These are phyloP conservation scores for Eristalis arbustorum DNA, from an alignment of 2,888 invertebrate species.

Conservation along the genomic window DNA sequence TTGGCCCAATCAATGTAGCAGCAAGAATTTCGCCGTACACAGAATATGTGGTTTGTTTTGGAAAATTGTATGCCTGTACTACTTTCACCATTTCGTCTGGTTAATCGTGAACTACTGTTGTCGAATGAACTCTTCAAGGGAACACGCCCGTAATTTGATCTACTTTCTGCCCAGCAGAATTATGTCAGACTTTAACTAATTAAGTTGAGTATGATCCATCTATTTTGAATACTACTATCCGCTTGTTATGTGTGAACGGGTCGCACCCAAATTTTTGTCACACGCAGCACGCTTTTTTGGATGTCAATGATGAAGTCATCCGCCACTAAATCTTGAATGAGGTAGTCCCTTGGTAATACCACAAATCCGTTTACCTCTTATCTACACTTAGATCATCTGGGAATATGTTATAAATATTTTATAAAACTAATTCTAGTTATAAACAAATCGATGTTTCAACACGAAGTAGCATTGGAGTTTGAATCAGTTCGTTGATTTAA, in stretches of 20 bases:
- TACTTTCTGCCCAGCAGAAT: slow-evolving; percentile 12
- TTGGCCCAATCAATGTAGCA: slow-evolving; percentile 77
- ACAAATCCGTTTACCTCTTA: background rate
- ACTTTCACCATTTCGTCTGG: slow-evolving; percentile 77
- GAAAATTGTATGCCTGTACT: slow-evolving; percentile 79
- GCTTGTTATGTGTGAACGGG: slow-evolving; percentile 40
- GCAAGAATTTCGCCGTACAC: slow-evolving; percentile 78
- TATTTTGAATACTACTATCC: slow-evolving; percentile 43
- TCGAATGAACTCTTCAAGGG: background rate
- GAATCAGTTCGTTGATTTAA: background rate
- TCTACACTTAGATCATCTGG: background rate
- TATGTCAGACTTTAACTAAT: slow-evolving; percentile 56
- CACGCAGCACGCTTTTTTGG: slow-evolving; percentile 51
- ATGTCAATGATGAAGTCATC: slow-evolving; percentile 63
- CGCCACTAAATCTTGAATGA: slow-evolving; percentile 3
- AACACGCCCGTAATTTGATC: slow-evolving; percentile 48
- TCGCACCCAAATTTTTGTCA: slow-evolving; percentile 61
- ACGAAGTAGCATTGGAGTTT: background rate
- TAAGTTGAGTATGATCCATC: slow-evolving; percentile 57
- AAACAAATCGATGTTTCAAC: slow-evolving; percentile 35
- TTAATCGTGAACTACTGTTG: background rate
- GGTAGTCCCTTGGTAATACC: background rate
- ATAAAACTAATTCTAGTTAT: background rate
- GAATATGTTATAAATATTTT: background rate
- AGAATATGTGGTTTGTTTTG: slow-evolving; percentile 78